phyloP scores from a whole-genome alignment of 2,888 invertebrate genomes.

The Thymelicus acteon region DNA sequence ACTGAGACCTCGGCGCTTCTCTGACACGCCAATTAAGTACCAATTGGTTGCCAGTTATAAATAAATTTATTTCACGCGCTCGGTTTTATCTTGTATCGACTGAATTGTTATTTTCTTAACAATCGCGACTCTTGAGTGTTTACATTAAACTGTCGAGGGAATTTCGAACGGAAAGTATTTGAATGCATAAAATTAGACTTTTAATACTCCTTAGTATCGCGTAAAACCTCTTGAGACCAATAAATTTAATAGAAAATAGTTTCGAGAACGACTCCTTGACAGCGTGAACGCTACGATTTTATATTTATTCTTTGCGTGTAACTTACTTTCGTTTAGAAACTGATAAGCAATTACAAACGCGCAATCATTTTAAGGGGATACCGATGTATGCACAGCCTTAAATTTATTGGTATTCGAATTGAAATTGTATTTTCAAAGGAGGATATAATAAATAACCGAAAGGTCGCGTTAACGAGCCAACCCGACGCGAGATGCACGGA shows the following conservation, averaged over 20 bases:
- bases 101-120: constrained; percentile 74
- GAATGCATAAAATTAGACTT: constrained; percentile 39
- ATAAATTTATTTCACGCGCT: constrained; percentile 73
- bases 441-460: constrained; percentile 82
- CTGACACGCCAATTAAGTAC: constrained; percentile 74
- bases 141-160: constrained; percentile 62
- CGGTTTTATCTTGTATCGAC: constrained; percentile 75
- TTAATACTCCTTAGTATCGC: constrained; percentile 41
- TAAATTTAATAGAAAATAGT: constrained; percentile 37
- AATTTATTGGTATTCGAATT: constrained; percentile 74
- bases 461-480: constrained; percentile 82
- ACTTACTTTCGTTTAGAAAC: constrained; percentile 37
- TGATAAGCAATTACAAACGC: constrained; percentile 41
- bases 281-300: constrained; percentile 12
- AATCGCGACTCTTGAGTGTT: constrained; percentile 66
- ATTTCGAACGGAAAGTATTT: constrained; percentile 54
- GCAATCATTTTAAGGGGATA: constrained; percentile 50
- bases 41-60: constrained; percentile 66
- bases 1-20: constrained; percentile 49
- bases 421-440: constrained; percentile 81
- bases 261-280: constrained; percentile 23
- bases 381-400: constrained; percentile 61
- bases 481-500: constrained; percentile 71
- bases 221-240: constrained; percentile 44
- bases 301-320: constrained; percentile 24